A percentile compares a stretch with the other conserved stretches of the same genome.
These are phyloP conservation scores for Drosophila nannoptera DNA, from an alignment of 1,140 invertebrate species.

Conservation along the genomic window DNA sequence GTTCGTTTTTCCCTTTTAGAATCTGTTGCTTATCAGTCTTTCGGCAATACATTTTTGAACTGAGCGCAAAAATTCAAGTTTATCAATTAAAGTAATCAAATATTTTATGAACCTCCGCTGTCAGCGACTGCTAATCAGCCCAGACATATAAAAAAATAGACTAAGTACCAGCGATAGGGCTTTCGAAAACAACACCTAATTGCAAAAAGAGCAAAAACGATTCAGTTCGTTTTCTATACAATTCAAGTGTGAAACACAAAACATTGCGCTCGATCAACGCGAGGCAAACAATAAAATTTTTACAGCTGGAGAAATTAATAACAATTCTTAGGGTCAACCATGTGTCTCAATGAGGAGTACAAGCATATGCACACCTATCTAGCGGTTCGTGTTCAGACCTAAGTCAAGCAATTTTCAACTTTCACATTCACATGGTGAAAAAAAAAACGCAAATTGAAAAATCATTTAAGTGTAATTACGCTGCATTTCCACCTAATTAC, in stretches of 20 bases:
- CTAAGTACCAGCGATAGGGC: slow-evolving; percentile 17
- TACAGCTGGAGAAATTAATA: neutral
- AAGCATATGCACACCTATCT: slow-evolving; percentile 74
- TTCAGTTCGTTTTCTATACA: slow-evolving; percentile 63
- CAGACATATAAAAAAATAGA: slow-evolving; percentile 17
- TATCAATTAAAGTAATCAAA: slow-evolving; percentile 70
- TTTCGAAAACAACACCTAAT: neutral
- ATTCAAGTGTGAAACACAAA: slow-evolving; percentile 49
- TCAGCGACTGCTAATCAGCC: slow-evolving; percentile 44
- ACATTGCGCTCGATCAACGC: slow-evolving; percentile 1
- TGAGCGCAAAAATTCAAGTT: slow-evolving; percentile 26
- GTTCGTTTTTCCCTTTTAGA: neutral
- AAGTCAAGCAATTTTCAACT: slow-evolving; percentile 61
- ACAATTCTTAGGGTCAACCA: slow-evolving; percentile 15
- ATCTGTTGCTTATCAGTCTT: slow-evolving; percentile 3
- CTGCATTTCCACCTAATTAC: slow-evolving; percentile 74
- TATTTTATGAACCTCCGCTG: slow-evolving; percentile 44
- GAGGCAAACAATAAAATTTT: neutral
- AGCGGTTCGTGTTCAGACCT: slow-evolving; percentile 51
- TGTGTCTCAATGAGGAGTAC: slow-evolving; percentile 76
- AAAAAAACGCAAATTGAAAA: slow-evolving; percentile 67
- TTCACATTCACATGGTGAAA: slow-evolving; percentile 56
- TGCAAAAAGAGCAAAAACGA: slow-evolving; percentile 15
- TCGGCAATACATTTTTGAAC: slow-evolving; percentile 7
- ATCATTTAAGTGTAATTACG: slow-evolving; percentile 75